Base-by-base conservation (phyloP, 2,888 invertebrate species). In the Allacma fusca region DNA sequence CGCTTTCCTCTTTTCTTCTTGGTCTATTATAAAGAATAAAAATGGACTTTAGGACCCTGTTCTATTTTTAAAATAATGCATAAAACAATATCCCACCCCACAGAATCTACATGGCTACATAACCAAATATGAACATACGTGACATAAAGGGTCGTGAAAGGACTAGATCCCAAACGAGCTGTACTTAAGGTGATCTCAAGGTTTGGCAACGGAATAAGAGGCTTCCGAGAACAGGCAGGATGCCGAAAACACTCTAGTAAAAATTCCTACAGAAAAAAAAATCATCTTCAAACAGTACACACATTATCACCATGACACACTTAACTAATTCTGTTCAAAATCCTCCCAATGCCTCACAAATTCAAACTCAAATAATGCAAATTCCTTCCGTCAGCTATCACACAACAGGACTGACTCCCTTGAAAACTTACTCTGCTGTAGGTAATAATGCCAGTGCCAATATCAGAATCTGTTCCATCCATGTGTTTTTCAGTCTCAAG, bases 231-330 rank as follows among this genome's bases (percentile, higher is more conserved):
- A 44, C 81, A 81, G 24, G 79, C 83, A 44, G 83, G 81, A 65
- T 78, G 79, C 26, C 79, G 80, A 75, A 81, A 81, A 78, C 82
- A 82, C 65, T 82, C 80, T 65, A 83, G 62, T 4, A 83, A 75
- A 79, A 83, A 83, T 5, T 79, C 81, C 83, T 83, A 50, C 13
- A 21, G 2, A 50, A 43, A 40, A 9, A 29, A 62, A 57, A 29
- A 62, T 1, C 19, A 34, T 9, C 4, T 34, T 34, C 34, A 34
- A 4, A 7, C 9, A 7, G 34, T 9, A 70, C 16, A 13, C 16
- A 70, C 24, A 26, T n/a, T n/a, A n/a, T n/a, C n/a, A n/a, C n/a
- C n/a, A n/a, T n/a, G 21, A 26, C 1, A 24, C 21, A 26, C 23
- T 28, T 67, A n/a, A 26, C 28, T 26, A 5, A 67, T 19, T 7